A percentile compares a stretch with the other conserved stretches of the same genome.
These are phyloP conservation scores for Parochlus steinenii DNA, from an alignment of 2,888 invertebrate genomes.

Conservation along the genomic window DNA sequence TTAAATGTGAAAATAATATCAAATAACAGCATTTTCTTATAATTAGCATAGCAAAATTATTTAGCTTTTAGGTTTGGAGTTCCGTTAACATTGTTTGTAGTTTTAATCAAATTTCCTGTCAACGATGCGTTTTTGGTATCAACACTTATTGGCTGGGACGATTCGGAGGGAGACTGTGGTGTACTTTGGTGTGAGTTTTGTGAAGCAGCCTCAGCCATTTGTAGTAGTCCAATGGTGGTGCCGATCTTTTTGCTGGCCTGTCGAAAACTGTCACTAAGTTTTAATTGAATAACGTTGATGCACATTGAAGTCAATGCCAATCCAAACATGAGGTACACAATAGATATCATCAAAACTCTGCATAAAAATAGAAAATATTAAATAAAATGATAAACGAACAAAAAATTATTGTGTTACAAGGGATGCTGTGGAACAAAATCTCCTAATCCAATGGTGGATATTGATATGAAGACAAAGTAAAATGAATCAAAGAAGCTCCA, in stretches of 20 bases:
- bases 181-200: conserved; percentile 4
- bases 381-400: no score
- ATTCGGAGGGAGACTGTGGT: conserved; percentile 7
- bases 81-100: no score
- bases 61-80: no score
- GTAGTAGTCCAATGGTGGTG: conserved; percentile 63
- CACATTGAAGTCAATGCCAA: conserved; percentile 93
- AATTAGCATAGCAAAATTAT: no score
- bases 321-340: conserved; percentile 86
- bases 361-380: no score
- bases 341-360: conserved; percentile 83
- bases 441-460: conserved; percentile 95
- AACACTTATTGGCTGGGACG: no score
- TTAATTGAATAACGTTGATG: conserved; percentile 86
- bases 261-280: conserved; percentile 62
- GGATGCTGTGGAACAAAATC: conserved; percentile 83
- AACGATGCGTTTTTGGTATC: no score
- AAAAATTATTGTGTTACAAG: no score
- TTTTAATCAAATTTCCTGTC: no score
- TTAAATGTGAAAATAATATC: no score
- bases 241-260: conserved; percentile 73
- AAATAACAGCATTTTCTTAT: no score
- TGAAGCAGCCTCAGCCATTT: conserved; percentile 10
- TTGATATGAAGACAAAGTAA: conserved; percentile 93
- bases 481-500: conserved; percentile 92